Conservation (phyloP, 2,888 invertebrate genomes). For the Epirrita christyi region DNA sequence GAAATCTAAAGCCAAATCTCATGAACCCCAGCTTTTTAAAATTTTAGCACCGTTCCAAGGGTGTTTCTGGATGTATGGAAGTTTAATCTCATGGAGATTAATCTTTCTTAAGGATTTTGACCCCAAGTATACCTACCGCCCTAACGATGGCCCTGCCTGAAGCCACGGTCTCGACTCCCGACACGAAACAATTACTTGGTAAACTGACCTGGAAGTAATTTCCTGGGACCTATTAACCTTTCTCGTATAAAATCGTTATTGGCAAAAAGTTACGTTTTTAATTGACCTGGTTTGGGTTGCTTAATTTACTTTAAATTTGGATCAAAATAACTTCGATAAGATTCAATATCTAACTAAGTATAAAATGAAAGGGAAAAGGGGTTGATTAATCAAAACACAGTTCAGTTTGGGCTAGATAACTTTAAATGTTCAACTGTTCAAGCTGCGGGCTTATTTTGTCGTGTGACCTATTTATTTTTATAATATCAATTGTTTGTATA, state of each 20-base stretch:
- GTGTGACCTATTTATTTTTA: background rate
- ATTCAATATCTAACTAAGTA: background rate
- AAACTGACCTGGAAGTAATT: constrained; percentile 46
- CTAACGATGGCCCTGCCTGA: background rate
- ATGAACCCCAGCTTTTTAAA: background rate
- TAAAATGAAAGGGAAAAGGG: background rate
- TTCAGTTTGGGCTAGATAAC: too few relatives aligned
- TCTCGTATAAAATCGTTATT: constrained; percentile 10
- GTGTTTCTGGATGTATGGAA: too few relatives aligned
- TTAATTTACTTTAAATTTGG: too few relatives aligned
- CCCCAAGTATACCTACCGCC: too few relatives aligned
- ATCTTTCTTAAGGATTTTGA: too few relatives aligned
- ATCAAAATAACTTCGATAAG: background rate
- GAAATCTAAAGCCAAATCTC: constrained; percentile 2
- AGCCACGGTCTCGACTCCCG: constrained; percentile 15
- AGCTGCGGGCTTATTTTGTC: background rate
- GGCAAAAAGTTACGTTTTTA: constrained; percentile 4
- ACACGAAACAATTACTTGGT: constrained; percentile 44
- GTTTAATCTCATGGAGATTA: too few relatives aligned
- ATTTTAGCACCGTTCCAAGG: too few relatives aligned
- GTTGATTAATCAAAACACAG: too few relatives aligned
- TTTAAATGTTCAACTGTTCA: constrained; percentile 14
- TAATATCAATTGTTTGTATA: too few relatives aligned
- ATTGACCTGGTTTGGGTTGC: background rate
- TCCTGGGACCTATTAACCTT: constrained; percentile 22